Percentiles rank a stretch among this genome's conserved stretches.
Conservation (phyloP, 2,113 vertebrate species). For the Saiga tatarica region DNA sequence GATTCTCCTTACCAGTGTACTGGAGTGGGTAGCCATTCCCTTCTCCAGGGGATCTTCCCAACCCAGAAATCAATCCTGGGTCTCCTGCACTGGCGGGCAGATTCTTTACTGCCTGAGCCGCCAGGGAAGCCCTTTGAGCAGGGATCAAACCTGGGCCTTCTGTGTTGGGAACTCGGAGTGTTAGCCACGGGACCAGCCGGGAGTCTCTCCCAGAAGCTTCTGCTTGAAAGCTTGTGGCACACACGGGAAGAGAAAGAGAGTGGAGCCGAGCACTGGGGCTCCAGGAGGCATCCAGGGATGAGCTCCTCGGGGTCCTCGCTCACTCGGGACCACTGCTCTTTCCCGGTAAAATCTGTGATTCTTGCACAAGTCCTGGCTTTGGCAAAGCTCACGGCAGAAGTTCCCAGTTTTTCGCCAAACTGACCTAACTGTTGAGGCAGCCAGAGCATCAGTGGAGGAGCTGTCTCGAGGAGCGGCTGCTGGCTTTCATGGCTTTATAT, state of each 20-base stretch:
- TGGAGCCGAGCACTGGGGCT: neutral
- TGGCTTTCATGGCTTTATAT: neutral
- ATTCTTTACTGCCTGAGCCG: neutral
- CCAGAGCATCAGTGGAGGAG: neutral
- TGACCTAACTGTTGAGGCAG: neutral
- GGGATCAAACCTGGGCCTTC: neutral
- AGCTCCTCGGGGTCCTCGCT: neutral
- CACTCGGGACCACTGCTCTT: neutral
- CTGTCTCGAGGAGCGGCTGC: accelerated
- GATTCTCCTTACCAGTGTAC: neutral
- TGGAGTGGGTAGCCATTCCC: neutral
- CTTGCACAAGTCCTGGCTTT: neutral
- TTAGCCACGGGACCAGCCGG: accelerated
- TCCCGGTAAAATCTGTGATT: neutral
- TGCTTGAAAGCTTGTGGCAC: neutral
- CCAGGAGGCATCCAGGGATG: neutral
- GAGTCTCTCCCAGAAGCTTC: neutral
- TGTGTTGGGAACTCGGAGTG: accelerated
- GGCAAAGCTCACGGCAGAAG: neutral
- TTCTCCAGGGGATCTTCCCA: neutral
- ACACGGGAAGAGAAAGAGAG: too few relatives aligned
- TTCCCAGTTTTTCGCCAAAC: neutral
- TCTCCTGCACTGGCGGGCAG: neutral
- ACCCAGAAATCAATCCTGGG: neutral
- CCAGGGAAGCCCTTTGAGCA: neutral